phyloP scores from a whole-genome alignment of 2,113 vertebrate genomes.

The Asarcornis scutulata region DNA sequence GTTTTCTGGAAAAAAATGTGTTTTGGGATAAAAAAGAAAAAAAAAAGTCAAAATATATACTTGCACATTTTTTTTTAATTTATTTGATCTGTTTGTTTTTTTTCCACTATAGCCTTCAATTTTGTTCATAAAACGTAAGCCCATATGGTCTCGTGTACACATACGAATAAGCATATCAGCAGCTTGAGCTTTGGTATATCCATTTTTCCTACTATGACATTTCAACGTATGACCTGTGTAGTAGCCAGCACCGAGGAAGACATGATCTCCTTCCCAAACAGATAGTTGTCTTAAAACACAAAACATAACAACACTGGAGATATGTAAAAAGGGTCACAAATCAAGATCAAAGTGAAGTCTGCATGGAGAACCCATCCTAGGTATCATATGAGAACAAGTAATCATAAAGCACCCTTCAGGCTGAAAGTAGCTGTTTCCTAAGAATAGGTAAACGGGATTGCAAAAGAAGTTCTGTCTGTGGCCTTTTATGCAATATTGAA shows the following conservation, averaged over 20 bases:
- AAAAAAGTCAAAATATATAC: not conserved
- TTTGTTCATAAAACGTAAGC: not conserved
- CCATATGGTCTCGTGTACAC: not conserved
- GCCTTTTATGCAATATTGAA: not conserved
- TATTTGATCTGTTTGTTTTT: not conserved
- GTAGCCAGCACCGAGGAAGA: accelerated
- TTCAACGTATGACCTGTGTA: not conserved
- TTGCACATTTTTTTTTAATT: not conserved
- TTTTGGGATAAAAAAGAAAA: not conserved
- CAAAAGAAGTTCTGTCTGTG: not conserved
- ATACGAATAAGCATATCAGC: not conserved
- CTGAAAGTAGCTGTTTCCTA: not conserved
- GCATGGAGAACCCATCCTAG: not conserved
- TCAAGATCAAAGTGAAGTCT: not conserved
- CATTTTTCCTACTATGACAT: not conserved
- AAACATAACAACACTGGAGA: not conserved
- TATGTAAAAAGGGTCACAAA: not conserved
- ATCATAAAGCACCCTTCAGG: not conserved
- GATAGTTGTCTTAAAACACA: not conserved
- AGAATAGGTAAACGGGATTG: not conserved
- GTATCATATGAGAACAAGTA: not conserved
- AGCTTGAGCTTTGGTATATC: not conserved
- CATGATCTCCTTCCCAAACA: not conserved
- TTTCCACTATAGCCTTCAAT: not conserved
- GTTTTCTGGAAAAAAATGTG: not conserved